Evolutionary conservation across 2,888 invertebrate species (phyloP), one percentile per base, ranked within the genome.

Genomic region (Megaustenia siamemsis): DNA sequence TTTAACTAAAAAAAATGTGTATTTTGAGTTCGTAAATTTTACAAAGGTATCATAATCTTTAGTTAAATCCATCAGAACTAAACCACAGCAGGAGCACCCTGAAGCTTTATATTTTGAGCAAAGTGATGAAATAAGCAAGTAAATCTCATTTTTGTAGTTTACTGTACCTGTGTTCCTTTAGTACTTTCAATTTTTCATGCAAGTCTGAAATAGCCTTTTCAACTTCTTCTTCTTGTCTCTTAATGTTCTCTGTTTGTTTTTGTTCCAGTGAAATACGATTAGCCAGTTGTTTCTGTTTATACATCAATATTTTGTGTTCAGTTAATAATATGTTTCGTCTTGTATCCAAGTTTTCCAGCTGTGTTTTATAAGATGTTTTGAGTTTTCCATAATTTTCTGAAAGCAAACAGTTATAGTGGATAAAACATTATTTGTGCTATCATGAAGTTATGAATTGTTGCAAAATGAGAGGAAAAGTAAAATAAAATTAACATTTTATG

Each of bases 191-290:
- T 60, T 77, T 81, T 6, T 76, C 81, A 18, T 85, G 85, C 21
- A 85, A 68, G 28, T 85, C 77, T 38, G 18, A 35, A 32, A 85
- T 81, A 18, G 81, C 45, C 18, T 56, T 76, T 38, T 69, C 53
- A n/a, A 81, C 43, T 85, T 85, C 85, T 18, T 81, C 76, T 56
- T 85, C 85, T 43, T 85, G 85, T 43, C 28, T 81, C n/a, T 15
- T 43, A 32, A 85, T 75, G 53, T 76, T 85, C 38, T 76, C 66
- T 45, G 43, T 45, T 68, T 85, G 85, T 43, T 66, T 49, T 28
- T 79, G 49, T 15, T 75, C 75, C 21, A 80, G 84, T 4, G 21
- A 66, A 32, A 84, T 38, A 21, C 35, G 38, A 8, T 53, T 73
- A 21, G 60, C 32, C 43, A 84, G 10, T 24, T 79, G 66, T 28